These are phyloP conservation scores for Osmerus eperlanus DNA, from an alignment of 2,113 vertebrate genomes.

Conservation along the genomic window DNA sequence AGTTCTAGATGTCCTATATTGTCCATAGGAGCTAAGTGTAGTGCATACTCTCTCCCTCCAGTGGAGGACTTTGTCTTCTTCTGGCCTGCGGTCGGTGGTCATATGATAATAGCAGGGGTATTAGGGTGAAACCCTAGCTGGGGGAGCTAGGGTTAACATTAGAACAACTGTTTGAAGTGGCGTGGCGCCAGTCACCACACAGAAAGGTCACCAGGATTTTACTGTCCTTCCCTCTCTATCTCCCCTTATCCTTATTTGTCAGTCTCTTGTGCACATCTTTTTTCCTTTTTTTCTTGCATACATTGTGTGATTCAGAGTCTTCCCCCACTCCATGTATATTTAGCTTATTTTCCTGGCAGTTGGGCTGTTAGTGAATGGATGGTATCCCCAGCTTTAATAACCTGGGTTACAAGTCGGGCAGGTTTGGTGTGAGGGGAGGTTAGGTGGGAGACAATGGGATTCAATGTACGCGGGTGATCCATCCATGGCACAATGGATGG, in stretches of 20 bases:
- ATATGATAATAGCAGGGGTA: constrained; percentile 54
- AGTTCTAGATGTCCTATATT: no score
- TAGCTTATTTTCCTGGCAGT: neutral
- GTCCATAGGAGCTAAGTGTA: no score
- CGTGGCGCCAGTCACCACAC: constrained; percentile 38
- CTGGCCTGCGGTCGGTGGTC: constrained; percentile 23
- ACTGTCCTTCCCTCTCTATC: constrained; percentile 30
- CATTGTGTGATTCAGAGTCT: neutral
- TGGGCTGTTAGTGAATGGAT: neutral
- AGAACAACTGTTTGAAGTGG: constrained; percentile 68
- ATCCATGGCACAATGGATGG: constrained; percentile 32
- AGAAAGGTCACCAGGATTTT: constrained; percentile 60
- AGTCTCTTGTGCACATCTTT: neutral
- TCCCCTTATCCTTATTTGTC: constrained; percentile 4
- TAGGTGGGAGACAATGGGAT: neutral
- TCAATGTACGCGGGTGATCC: neutral
- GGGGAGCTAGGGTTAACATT: constrained; percentile 53
- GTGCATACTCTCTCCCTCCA: neutral
- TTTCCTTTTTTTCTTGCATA: neutral
- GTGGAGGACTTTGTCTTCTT: neutral
- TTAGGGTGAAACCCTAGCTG: constrained; percentile 60
- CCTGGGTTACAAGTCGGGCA: no score
- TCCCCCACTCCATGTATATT: neutral
- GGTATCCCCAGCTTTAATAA: neutral
- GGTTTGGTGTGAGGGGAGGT: neutral